Evolutionary conservation across 1,140 invertebrate species (phyloP), one percentile per base, ranked within the genome.

Genomic region (Anagrus nilaparvatae): DNA sequence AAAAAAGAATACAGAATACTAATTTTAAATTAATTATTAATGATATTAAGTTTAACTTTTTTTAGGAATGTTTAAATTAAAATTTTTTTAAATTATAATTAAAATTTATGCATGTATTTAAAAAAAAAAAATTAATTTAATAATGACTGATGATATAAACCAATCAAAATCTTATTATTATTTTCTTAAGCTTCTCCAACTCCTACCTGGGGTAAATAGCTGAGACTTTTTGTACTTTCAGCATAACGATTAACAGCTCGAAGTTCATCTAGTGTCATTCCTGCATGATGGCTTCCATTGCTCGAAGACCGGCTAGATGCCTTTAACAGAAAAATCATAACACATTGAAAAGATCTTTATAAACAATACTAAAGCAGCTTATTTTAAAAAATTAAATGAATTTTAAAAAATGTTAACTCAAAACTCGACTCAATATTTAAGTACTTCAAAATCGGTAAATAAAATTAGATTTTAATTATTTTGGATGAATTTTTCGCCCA

Each of bases 141-240:
- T 25, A 25, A 27, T 17, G 10, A 13, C 8, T 14, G 16, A 17
- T 40, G 16, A 18, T 30, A 40, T 21, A 33, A 24, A 42, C 37
- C 33, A 30, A 31, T 7, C 23, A 14, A 21, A 3, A 14, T 7
- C 14, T 41, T 32, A 12, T 31, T 39, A 42, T 39, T n/a, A 4
- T 4, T 49, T 40, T 42, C 37, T 55, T 54, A 55, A 51, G 56
- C 57, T 51, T 53, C 50, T 48, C 60, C 65, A 57, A 67, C 50
- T 50, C 63, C 71, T 77, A 87, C 84, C 81, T 89, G 86, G 50
- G 87, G 87, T 57, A 92, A 72, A 66, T 87, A 92, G 49, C 84
- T 87, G 51, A 93, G 77, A 65, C 86, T 90, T 64, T 88, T 87
- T 13, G 88, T 91, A 63, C 84, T 88, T 68, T 92, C 88, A n/a